These are phyloP conservation scores for Cenopis cana DNA, from an alignment of 2,888 invertebrate genomes.

Conservation along the genomic window DNA sequence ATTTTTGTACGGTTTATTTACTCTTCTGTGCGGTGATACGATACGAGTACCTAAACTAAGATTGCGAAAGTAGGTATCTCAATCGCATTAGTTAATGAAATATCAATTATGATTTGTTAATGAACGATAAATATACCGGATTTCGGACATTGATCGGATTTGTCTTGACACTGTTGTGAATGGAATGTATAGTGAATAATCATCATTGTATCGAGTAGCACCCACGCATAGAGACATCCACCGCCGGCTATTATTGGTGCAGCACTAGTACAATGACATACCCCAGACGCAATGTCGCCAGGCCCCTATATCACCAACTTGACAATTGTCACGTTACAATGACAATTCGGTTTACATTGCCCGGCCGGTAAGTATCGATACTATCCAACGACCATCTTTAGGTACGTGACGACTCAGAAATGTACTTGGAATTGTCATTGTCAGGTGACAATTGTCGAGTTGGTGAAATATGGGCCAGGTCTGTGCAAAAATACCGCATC, in stretches of 20 bases:
- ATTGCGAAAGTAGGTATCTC: slow-evolving; percentile 6
- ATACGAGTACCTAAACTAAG: background rate
- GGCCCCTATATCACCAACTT: too few species aligned
- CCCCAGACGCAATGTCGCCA: slow-evolving; percentile 79
- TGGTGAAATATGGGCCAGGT: too few species aligned
- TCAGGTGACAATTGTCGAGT: too few species aligned
- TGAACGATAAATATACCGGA: background rate
- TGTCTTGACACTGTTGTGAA: slow-evolving; percentile 7
- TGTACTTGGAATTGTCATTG: too few species aligned
- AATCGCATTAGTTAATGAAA: background rate
- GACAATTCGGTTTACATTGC: too few species aligned
- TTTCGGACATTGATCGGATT: background rate
- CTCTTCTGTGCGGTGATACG: background rate
- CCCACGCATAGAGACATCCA: slow-evolving; percentile 56
- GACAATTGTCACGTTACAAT: too few species aligned
- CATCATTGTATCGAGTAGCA: slow-evolving; percentile 33
- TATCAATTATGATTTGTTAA: background rate
- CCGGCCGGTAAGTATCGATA: too few species aligned
- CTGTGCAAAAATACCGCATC: slow-evolving; percentile 69
- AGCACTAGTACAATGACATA: slow-evolving; percentile 67
- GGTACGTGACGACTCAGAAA: too few species aligned
- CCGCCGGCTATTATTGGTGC: slow-evolving; percentile 67
- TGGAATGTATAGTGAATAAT: slow-evolving; percentile 10
- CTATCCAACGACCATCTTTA: too few species aligned
- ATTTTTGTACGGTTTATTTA: background rate